These are phyloP conservation scores for Phoebastria nigripes DNA, from an alignment of 2,797 vertebrate species.

Conservation along the genomic window DNA sequence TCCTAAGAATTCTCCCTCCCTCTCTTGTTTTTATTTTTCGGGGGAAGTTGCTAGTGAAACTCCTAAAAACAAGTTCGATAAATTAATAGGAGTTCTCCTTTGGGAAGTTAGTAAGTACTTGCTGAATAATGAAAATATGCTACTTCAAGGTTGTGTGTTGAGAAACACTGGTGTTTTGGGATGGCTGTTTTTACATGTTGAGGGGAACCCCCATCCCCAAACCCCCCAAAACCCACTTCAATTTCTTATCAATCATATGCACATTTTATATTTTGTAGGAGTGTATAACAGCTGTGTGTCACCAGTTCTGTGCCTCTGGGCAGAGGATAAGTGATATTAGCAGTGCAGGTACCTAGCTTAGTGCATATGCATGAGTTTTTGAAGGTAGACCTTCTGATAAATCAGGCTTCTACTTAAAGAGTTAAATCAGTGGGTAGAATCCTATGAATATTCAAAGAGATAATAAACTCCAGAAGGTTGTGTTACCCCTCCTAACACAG, in stretches of 20 bases:
- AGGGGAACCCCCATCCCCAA: background rate
- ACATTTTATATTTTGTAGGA: background rate
- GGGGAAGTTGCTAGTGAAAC: conserved; percentile 85
- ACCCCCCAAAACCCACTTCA: background rate
- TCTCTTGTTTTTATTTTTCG: conserved; percentile 37
- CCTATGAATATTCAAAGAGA: background rate
- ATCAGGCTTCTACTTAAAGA: background rate
- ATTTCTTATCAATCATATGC: too few relatives aligned
- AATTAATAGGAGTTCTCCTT: conserved; percentile 79
- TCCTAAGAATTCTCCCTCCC: background rate
- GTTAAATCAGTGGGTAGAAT: background rate
- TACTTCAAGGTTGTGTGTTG: conserved; percentile 82
- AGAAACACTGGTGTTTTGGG: conserved; percentile 87
- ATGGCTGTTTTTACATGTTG: conserved; percentile 85
- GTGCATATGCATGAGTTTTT: background rate
- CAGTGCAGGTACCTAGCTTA: background rate
- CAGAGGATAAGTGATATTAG: background rate
- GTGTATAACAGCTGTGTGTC: background rate
- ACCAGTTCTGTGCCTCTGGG: background rate
- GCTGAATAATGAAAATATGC: conserved; percentile 81
- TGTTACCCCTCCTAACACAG: background rate
- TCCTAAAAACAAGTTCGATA: conserved; percentile 86
- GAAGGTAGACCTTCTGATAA: background rate
- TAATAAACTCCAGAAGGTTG: background rate
- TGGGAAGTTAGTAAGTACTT: conserved; percentile 80